A percentile compares a stretch with the other conserved stretches of the same genome.
phyloP scores from a whole-genome alignment of 2,888 invertebrate genomes.

The Melieria picta region DNA sequence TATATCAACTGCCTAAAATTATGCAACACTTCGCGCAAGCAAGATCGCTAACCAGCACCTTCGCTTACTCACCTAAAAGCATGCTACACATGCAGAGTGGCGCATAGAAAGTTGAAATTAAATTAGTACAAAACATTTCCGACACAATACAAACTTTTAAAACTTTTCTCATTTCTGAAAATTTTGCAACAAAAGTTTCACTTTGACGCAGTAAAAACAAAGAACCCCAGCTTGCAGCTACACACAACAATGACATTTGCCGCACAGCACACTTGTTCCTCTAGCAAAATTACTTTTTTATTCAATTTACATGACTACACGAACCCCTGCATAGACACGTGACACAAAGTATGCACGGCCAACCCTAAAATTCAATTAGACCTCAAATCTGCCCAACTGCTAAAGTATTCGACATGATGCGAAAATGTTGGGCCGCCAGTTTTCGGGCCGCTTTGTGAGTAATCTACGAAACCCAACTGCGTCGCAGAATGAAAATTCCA shows the following conservation, averaged over 20 bases:
- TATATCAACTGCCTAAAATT: too few relatives aligned
- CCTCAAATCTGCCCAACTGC: slow-evolving; percentile 1
- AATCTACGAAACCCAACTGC: too few relatives aligned
- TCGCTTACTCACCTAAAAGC: too few relatives aligned
- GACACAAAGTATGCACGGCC: slow-evolving; percentile 19
- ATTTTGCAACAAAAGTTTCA: background rate
- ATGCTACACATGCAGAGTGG: background rate
- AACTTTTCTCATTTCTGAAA: background rate
- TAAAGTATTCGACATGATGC: background rate
- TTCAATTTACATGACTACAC: slow-evolving; percentile 4
- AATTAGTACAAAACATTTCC: background rate
- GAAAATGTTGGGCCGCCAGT: too few relatives aligned
- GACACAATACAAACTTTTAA: background rate
- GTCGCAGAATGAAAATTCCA: background rate
- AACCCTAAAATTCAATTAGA: slow-evolving; percentile 12
- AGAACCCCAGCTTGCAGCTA: background rate
- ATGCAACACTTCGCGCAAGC: too few relatives aligned
- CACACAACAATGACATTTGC: too few relatives aligned
- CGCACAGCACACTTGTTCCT: background rate
- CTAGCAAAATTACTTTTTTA: slow-evolving; percentile 6
- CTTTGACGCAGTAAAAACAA: background rate
- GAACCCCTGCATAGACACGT: slow-evolving; percentile 22
- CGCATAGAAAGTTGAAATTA: background rate
- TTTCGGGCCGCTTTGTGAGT: too few relatives aligned
- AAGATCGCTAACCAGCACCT: too few relatives aligned